Evolutionary conservation across 2,113 vertebrate species (phyloP), one percentile per base, ranked within the genome.

Genomic region (Neomonachus schauinslandi): DNA sequence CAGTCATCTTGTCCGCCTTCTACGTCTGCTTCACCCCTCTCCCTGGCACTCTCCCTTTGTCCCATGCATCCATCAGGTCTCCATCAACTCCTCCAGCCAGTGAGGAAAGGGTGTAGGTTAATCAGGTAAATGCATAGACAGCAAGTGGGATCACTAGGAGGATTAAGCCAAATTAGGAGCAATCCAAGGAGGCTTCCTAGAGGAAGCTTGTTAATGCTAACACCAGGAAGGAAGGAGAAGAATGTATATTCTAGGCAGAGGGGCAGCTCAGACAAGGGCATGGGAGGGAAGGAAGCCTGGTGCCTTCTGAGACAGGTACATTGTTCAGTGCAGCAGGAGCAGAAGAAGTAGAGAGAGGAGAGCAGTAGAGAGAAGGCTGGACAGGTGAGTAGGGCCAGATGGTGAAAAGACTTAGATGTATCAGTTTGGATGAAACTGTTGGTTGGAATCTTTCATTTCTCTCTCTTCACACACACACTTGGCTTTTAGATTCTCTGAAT

Each of bases 391-490:
- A 33, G 57, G 36, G 65, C 82, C 96, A 61, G 69, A 26, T 46
- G 76, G 76, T 16, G 7, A 53, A 12, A 46, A n/a, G 33, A 36
- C 9, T 36, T 2, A 15, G 24, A 4, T 3, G 2, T 3, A 1
- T 59, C 42, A 9, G 12, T 76, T 53, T 72, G 46, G 74, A 10
- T 49, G 15, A 77, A 77, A 77, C 42, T 18, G 7, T 18, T 31
- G 28, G 31, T 33, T 18, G 6, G 74, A 63, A 11, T 0, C 39
- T 33, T 59, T 7, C n/a, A 21, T 53, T 42, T 69, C 53, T 74
- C 69, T 87, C 49, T 91, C 65, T 93, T 10, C 74, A 72, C 59
- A 83, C 42, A 67, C n/a, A n/a, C 22, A 7, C 26, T 71, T 77
- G 79, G 31, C 61, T 74, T 72, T 91, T n/a, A 5, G 7, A 42